Base-by-base conservation (phyloP, 30 jellyfish, hydroid and myxozoan genomes). In the Hydractinia echinata region DNA sequence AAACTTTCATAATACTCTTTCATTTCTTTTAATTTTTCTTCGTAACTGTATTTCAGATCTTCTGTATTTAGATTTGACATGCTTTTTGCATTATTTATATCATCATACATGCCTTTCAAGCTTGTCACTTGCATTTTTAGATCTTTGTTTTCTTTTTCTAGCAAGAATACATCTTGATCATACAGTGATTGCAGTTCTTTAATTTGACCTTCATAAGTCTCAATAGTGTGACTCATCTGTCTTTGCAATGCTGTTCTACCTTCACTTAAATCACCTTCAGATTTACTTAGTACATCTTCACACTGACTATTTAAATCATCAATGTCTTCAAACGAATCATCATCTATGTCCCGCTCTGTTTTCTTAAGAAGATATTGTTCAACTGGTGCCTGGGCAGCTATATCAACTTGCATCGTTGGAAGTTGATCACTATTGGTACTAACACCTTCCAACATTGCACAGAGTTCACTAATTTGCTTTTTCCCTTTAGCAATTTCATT, bases 201-300 rank as follows among this genome's bases (percentile, higher is more conserved):
- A 6, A 94, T 84, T 21, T 83, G 87, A 39, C 67, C 52, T 61
- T 80, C 87, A 80, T 73, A 72, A 50, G 66, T 82, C 84, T 8
- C 53, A 13, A 79, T 94, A 89, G 58, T 86, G 52, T 83, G 94
- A 83, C 39, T 94, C 95, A 11, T 80, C 68, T n/a, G 79, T 81
- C 14, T 44, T 11, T 73, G 66, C 66, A 39, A 88, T 39, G 72
- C 44, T 53, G 51, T 76, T 83, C 48, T 82, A 67, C 81, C 94
- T 88, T 66, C 61, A 85, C 86, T 84, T 61, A 53, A 21, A 69
- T 56, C 79, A 44, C 68, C 70, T 49, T 77, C 73, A 9, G 13
- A 54, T 9, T 39, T 62, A 6, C 84, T 80, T 10, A 16, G 39
- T 7, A 80, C 49, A 8, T 80, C 84, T 48, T 80, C 87, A 5